These are phyloP conservation scores for Protodeltote pygarga DNA, from an alignment of 2,888 invertebrate genomes.

Conservation along the genomic window DNA sequence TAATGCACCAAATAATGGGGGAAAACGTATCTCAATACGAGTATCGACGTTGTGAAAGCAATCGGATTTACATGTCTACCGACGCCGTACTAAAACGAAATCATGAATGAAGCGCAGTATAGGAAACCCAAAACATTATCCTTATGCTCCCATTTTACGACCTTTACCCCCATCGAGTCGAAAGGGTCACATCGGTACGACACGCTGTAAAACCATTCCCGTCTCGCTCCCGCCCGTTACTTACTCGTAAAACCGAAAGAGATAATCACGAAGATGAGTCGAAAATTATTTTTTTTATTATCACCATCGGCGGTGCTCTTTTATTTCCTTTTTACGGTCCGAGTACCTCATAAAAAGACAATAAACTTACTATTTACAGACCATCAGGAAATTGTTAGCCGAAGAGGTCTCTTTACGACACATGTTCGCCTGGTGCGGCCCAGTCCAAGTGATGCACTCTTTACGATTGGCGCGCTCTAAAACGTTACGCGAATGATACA, in stretches of 20 bases:
- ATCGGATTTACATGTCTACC: slow-evolving; percentile 86
- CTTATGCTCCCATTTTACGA: slow-evolving; percentile 87
- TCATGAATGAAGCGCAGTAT: slow-evolving; percentile 86
- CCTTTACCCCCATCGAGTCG: slow-evolving; percentile 86
- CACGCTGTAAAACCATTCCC: slow-evolving; percentile 77
- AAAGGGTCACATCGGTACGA: slow-evolving; percentile 84
- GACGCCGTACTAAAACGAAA: slow-evolving; percentile 84
- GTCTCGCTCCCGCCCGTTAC: slow-evolving; percentile 68
- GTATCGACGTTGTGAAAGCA: slow-evolving; percentile 79
- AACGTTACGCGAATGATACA: slow-evolving; percentile 77
- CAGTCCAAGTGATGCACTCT: slow-evolving; percentile 79
- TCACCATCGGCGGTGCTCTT: slow-evolving; percentile 88
- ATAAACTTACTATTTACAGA: slow-evolving; percentile 88
- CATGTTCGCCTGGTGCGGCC: slow-evolving; percentile 78
- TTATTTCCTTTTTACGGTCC: slow-evolving; percentile 88
- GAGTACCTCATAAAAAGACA: slow-evolving; percentile 88
- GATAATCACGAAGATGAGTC: slow-evolving; percentile 86
- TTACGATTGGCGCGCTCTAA: slow-evolving; percentile 84
- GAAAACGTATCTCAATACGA: slow-evolving; percentile 69
- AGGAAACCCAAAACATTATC: slow-evolving; percentile 87
- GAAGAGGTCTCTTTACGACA: slow-evolving; percentile 87
- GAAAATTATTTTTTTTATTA: slow-evolving; percentile 88
- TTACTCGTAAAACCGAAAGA: slow-evolving; percentile 77
- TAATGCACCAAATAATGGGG: slow-evolving; percentile 78
- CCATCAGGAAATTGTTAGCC: slow-evolving; percentile 87